Base-by-base conservation (phyloP, 2,888 invertebrate genomes). In the Carterocephalus palaemon region DNA sequence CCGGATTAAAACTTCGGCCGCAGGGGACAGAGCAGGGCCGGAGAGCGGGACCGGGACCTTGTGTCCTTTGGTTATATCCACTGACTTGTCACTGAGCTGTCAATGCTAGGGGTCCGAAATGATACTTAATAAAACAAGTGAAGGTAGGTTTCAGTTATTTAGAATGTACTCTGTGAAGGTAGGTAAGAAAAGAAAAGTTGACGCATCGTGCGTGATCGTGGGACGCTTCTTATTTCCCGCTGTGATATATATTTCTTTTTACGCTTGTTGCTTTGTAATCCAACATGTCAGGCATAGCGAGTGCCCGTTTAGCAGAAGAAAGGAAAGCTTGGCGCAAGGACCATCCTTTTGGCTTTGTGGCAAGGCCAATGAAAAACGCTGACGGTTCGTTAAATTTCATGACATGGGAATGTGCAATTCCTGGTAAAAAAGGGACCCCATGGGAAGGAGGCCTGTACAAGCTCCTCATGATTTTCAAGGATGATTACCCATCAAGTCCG, bases 401-500 rank as follows among this genome's bases (percentile, higher is more conserved):
- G 95, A 96, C 96, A 68, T 99, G 99, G 99, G 99, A 99, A 79
- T 99, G 99, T 78, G 97, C 96, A 41, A 99, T 99, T 84, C 99
- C 99, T 56, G 99, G 99, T 41, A 99, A 98, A 78, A 98, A 98
- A 84, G 90, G 92, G 91, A 95, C 98, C 23, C 93, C 97, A 15
- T 99, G 99, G 99, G 99, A 99, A 88, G 95, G 96, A 63, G 99
- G 99, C 23, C 88, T 97, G 40, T 99, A 97, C 80, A 97, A 96
- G 84, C 80, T 99, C 50, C 90, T 97, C 9, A 98, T 99, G 98
- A 94, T 98, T 59, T 99, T 99, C 88, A 99, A 98, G 88, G 99
- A 99, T 71, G 99, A 99, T 75, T 99, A 98, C 73, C 99, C 99
- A 4, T 97, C 98, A 36, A 97, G 97, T 64, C 99, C 99, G 29